These are phyloP conservation scores for Tipula unca DNA, from an alignment of 2,888 invertebrate species.

Conservation along the genomic window DNA sequence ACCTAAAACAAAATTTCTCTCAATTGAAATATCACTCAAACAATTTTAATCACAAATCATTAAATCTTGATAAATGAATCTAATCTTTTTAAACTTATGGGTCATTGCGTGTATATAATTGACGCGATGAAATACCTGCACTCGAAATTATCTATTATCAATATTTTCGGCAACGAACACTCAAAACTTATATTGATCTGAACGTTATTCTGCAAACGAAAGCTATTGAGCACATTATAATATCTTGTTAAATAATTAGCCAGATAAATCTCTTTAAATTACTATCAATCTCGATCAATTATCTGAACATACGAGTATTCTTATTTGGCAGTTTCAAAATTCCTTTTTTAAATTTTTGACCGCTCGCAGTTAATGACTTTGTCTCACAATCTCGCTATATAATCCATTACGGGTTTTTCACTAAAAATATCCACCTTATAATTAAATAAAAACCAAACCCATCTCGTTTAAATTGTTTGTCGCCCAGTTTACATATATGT, in stretches of 20 bases:
- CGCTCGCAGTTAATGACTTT: neutral
- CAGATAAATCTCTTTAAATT: neutral
- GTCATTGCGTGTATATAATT: no score
- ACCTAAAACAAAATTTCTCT: no score
- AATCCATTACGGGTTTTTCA: neutral
- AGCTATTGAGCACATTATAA: neutral
- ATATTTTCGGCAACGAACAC: neutral
- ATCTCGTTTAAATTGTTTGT: constrained; percentile 8
- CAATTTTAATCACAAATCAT: no score
- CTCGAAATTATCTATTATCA: no score
- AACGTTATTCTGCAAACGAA: neutral
- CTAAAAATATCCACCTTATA: neutral
- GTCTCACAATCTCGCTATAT: neutral
- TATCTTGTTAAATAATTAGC: no score
- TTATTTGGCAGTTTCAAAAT: neutral
- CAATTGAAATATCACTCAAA: no score
- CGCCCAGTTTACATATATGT: neutral
- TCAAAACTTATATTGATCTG: neutral
- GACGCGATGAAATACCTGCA: no score
- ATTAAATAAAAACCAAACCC: neutral
- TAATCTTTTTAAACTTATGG: no score
- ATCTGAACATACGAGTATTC: neutral
- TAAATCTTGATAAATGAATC: no score
- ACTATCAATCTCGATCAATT: neutral
- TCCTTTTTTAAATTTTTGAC: neutral